These are phyloP conservation scores for Seladonia tumulorum DNA, from an alignment of 2,888 invertebrate genomes.

Conservation along the genomic window DNA sequence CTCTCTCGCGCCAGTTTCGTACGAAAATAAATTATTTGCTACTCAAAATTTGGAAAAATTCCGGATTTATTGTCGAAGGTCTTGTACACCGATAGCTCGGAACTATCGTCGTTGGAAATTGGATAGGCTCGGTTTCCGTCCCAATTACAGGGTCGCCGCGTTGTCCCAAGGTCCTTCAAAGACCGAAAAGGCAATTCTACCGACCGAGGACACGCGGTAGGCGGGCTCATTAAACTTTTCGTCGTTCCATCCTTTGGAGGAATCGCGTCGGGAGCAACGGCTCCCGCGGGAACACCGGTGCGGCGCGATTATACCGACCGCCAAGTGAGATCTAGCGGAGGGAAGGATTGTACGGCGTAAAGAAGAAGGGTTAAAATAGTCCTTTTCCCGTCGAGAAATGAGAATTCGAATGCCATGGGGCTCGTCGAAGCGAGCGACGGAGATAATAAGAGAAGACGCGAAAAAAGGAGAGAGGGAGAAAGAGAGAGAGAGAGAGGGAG, in stretches of 20 bases:
- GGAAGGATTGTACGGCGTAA: slow-evolving; percentile 76
- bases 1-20: too few species aligned
- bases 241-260: slow-evolving; percentile 79
- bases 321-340: slow-evolving; percentile 55
- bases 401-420: slow-evolving; percentile 68
- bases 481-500: slow-evolving; percentile 39
- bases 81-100: too few species aligned
- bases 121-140: background rate
- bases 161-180: slow-evolving; percentile 33
- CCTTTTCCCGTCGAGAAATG: slow-evolving; percentile 47
- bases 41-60: background rate
- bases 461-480: slow-evolving; percentile 16
- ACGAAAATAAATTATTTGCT: too few species aligned
- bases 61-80: background rate
- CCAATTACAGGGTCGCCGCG: background rate
- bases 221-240: slow-evolving; percentile 82
- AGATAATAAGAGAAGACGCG: background rate
- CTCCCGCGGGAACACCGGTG: slow-evolving; percentile 75
- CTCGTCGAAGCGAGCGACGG: slow-evolving; percentile 12
- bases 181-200: slow-evolving; percentile 53
- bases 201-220: slow-evolving; percentile 62
- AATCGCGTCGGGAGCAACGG: slow-evolving; percentile 72
- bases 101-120: background rate
- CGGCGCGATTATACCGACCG: slow-evolving; percentile 69
- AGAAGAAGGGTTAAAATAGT: slow-evolving; percentile 77